Conservation (phyloP, 2,113 vertebrate species). For the Gallinago undulata region DNA sequence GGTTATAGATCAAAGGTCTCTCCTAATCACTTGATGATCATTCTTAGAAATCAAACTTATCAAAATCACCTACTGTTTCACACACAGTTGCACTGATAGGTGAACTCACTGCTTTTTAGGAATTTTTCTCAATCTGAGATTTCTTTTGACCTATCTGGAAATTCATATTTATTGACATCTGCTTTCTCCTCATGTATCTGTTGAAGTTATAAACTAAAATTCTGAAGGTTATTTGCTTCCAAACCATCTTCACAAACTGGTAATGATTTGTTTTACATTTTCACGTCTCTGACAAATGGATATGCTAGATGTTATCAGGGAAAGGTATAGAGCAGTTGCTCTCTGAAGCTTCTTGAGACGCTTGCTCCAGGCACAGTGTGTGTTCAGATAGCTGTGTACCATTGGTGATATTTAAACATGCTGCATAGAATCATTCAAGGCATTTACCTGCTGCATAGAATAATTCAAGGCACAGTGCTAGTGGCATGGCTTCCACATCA, state of each 20-base stretch:
- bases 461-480: background rate
- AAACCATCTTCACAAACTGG: background rate
- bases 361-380: background rate
- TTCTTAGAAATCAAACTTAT: background rate
- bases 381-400: background rate
- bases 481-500: background rate
- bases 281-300: background rate
- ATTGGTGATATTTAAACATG: background rate
- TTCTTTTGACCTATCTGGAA: background rate
- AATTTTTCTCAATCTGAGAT: background rate
- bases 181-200: background rate
- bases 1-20: background rate
- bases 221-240: background rate
- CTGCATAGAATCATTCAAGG: background rate
- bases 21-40: background rate
- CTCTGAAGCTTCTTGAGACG: background rate
- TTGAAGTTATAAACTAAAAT: background rate
- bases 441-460: background rate
- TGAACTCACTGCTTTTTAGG: background rate
- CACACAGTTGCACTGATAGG: rapidly evolving
- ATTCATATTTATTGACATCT: background rate
- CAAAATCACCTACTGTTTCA: background rate
- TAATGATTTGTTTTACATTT: background rate
- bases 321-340: background rate
- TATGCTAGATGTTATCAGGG: background rate